Conservation (phyloP, 2,888 invertebrate genomes). For the Drosophila nigritarsus region DNA sequence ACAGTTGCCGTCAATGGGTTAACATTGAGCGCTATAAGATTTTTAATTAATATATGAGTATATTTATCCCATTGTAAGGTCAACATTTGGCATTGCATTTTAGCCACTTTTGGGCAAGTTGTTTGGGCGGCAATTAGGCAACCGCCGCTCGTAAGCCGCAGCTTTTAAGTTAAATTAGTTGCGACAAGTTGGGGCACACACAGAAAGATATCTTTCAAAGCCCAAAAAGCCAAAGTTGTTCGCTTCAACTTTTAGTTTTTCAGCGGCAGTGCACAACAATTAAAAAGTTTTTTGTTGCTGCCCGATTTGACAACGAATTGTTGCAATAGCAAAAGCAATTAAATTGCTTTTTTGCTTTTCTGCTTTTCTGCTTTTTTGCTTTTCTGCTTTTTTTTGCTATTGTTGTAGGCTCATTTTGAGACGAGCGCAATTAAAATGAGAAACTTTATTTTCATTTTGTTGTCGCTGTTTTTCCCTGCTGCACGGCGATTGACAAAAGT, state of each 20-base stretch:
- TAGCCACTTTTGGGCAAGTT: neutral
- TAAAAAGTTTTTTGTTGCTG: constrained; percentile 35
- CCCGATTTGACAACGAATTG: constrained; percentile 32
- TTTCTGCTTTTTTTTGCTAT: constrained; percentile 8
- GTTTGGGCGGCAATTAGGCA: neutral
- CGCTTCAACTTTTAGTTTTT: constrained; percentile 14
- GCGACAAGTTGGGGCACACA: constrained; percentile 7
- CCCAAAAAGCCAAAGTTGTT: constrained; percentile 16
- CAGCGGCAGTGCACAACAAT: constrained; percentile 8
- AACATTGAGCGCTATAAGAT: neutral
- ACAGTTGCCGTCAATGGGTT: neutral
- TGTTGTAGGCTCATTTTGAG: constrained; percentile 48
- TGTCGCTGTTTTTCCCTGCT: constrained; percentile 13
- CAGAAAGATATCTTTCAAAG: neutral
- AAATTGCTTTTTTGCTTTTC: constrained; percentile 38
- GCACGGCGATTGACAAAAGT: constrained; percentile 74
- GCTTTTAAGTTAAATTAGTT: constrained; percentile 2
- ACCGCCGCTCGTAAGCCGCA: constrained; percentile 6
- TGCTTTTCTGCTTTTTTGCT: no score
- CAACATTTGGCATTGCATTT: neutral
- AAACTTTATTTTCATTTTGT: constrained; percentile 58
- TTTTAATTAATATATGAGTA: neutral
- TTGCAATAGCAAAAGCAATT: constrained; percentile 41
- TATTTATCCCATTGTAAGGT: neutral
- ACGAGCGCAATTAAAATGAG: constrained; percentile 67